These are phyloP conservation scores for Lacerta agilis DNA, from an alignment of 2,797 vertebrate species.

Conservation along the genomic window DNA sequence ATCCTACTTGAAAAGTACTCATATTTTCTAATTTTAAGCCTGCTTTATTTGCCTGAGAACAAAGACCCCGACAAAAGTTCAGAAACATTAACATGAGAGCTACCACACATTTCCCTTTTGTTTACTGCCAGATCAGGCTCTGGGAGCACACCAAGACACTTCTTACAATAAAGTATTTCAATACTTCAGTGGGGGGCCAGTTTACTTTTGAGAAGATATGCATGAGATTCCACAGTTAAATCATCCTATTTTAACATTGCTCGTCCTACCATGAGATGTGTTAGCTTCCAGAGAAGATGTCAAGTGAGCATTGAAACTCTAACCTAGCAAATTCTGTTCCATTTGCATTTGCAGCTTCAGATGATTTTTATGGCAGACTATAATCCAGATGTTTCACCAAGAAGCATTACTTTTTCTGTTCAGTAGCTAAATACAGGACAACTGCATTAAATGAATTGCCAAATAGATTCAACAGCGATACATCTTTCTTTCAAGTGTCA, in stretches of 20 bases:
- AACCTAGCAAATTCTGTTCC: background rate
- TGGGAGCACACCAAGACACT: background rate
- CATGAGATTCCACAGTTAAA: background rate
- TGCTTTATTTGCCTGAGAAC: background rate
- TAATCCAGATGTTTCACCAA: fast-evolving
- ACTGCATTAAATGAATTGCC: background rate
- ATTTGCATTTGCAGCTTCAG: background rate
- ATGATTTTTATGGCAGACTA: fast-evolving
- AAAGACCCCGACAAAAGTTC: background rate
- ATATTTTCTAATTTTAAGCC: background rate
- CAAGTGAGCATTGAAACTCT: background rate
- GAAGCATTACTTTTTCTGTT: fast-evolving
- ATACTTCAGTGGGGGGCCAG: background rate
- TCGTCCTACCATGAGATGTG: background rate
- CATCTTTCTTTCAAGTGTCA: background rate
- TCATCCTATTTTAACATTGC: background rate
- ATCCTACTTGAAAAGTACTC: background rate
- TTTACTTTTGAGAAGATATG: background rate
- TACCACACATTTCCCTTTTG: too few species aligned
- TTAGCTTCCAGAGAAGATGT: conserved; percentile 6
- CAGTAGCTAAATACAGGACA: background rate
- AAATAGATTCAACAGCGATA: background rate
- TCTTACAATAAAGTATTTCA: too few species aligned
- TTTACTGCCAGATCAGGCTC: background rate
- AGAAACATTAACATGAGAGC: background rate